A percentile compares a stretch with the other conserved stretches of the same genome.
These are phyloP conservation scores for Siniperca chuatsi DNA, from an alignment of 2,113 vertebrate genomes.

Conservation along the genomic window DNA sequence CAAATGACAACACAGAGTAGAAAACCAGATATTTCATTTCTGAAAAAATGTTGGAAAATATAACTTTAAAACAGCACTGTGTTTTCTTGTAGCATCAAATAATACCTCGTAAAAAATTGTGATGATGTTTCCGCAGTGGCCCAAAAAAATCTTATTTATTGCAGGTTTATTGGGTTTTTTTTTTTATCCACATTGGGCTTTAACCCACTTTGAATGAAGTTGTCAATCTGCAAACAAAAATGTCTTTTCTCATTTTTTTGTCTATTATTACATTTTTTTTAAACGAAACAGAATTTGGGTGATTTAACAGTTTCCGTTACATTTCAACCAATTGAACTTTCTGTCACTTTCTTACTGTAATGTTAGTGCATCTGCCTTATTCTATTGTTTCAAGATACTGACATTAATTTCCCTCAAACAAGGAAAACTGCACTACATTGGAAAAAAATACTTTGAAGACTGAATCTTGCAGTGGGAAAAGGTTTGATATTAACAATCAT, in stretches of 20 bases:
- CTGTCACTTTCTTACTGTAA: neutral
- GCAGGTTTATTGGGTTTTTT: no score
- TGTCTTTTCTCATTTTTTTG: no score
- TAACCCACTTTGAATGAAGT: neutral
- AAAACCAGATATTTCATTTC: neutral
- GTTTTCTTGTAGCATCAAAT: neutral
- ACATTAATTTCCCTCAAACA: neutral
- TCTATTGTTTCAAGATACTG: neutral
- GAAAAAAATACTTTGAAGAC: no score
- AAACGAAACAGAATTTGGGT: neutral
- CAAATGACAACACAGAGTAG: neutral
- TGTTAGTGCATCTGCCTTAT: no score
- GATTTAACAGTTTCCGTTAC: neutral
- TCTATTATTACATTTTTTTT: neutral
- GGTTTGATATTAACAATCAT: neutral
- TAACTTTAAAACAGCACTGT: neutral
- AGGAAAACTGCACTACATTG: no score
- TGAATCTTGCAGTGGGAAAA: neutral
- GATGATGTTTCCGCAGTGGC: neutral
- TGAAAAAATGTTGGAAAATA: neutral
- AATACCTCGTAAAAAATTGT: neutral
- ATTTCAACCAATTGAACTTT: neutral
- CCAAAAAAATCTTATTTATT: no score
- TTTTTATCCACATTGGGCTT: neutral
- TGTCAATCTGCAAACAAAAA: no score